Base-by-base conservation (phyloP, 2,113 vertebrate genomes). In the Misgurnus anguillicaudatus region DNA sequence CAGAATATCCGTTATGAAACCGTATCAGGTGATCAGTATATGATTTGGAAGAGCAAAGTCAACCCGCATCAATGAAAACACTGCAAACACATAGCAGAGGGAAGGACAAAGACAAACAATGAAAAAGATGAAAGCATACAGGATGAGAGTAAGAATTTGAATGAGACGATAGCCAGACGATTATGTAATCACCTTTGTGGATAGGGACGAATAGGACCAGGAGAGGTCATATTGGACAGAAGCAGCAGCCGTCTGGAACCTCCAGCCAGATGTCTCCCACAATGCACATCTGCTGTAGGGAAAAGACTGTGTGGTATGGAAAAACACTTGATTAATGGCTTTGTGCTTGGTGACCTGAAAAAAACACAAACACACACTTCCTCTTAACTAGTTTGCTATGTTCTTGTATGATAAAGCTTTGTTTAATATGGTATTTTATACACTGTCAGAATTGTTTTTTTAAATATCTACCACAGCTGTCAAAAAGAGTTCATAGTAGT, bases 231-330 rank as follows among this genome's bases (percentile, higher is more conserved):
- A 58, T 39, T 69, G 13, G 16, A 75, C 60, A 31, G 58, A 36
- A 51, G 64, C 36, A 11, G 58, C n/a, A 19, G 17, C 53, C 67
- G 68, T 60, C 55, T 36, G 14, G 68, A 51, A 55, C 73, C 51
- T 39, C 24, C 69, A 42, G 64, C 31, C 21, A 47, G 78, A 78
- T 48, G 38, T 70, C 64, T 85, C 77, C 74, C 73, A 71, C 47
- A 82, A 69, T 82, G 58, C 77, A 70, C 21, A 8, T 45, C 74
- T 57, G 81, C 72, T 76, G 76, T 58, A 51, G 36, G 41, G 21
- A 75, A 31, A 77, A 75, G 64, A 75, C 45, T 41, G n/a, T 31
- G 5, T 80, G 78, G 67, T 75, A 17, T 31, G 21, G 75, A 51
- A 42, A 64, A 19, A 58, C 24, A 38, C 42, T 73, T 82, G 58